A percentile compares a stretch with the other conserved stretches of the same genome.
These are phyloP conservation scores for Tenrec ecaudatus DNA, from an alignment of 2,113 vertebrate genomes.

Conservation along the genomic window DNA sequence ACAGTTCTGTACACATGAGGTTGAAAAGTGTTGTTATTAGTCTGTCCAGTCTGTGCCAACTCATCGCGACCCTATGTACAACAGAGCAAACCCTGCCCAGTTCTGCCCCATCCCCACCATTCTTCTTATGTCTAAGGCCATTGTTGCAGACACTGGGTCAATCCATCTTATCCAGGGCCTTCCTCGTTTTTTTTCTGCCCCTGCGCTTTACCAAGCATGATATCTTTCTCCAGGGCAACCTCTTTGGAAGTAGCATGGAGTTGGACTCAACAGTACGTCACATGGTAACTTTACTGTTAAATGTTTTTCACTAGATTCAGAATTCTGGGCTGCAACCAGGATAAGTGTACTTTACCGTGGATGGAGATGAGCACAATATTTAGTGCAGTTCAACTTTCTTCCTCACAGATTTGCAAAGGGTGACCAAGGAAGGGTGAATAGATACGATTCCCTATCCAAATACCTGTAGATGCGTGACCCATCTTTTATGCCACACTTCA, in stretches of 20 bases:
- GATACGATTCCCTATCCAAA: background rate
- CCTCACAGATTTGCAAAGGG: background rate
- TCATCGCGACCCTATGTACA: no score
- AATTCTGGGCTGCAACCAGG: background rate
- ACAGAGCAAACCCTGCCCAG: no score
- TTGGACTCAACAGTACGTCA: background rate
- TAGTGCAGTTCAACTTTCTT: background rate
- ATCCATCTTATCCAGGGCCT: no score
- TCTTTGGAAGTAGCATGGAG: no score
- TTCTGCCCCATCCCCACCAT: no score
- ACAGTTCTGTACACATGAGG: background rate
- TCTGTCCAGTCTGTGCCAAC: no score
- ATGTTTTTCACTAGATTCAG: background rate
- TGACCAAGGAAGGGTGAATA: background rate
- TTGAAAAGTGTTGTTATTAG: background rate
- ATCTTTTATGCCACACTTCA: background rate
- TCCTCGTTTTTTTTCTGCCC: no score
- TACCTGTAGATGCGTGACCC: no score
- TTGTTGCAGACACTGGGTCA: no score
- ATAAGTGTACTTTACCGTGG: background rate
- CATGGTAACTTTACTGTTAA: background rate
- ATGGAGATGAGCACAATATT: background rate
- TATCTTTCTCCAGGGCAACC: no score
- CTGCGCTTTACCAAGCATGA: no score
- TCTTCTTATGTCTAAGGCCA: no score